A percentile compares a stretch with the other conserved stretches of the same genome.
These are phyloP conservation scores for Planiliza haematocheilus DNA, from an alignment of 2,113 vertebrate genomes.

Conservation along the genomic window DNA sequence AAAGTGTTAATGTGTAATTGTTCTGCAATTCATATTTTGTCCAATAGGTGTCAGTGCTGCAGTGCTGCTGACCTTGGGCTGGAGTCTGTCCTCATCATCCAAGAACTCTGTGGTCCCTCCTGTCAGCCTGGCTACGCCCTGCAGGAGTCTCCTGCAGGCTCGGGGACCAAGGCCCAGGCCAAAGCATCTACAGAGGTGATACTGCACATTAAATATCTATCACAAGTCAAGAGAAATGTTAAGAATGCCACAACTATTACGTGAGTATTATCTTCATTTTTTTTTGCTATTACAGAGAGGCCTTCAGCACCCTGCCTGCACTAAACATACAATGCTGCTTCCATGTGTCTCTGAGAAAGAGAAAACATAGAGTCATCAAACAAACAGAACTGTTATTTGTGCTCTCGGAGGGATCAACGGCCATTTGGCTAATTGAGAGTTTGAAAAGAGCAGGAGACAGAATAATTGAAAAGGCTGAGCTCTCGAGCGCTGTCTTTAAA, in stretches of 20 bases:
- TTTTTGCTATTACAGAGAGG: too few relatives aligned
- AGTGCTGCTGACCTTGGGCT: constrained; percentile 89
- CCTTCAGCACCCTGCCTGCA: not conserved
- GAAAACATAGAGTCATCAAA: constrained; percentile 18
- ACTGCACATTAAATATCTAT: not conserved
- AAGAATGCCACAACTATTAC: not conserved
- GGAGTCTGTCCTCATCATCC: constrained; percentile 88
- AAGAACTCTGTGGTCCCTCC: constrained; percentile 88
- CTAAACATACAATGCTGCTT: not conserved
- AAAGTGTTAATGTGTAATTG: not conserved
- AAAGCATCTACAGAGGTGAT: constrained; percentile 83
- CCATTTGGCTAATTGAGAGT: constrained; percentile 69
- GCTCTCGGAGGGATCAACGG: constrained; percentile 39
- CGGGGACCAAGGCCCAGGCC: constrained; percentile 86
- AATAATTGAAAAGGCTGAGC: constrained; percentile 43
- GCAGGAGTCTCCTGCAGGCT: constrained; percentile 86
- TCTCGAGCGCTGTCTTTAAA: constrained; percentile 16
- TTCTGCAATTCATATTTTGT: constrained; percentile 22
- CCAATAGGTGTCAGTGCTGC: constrained; percentile 56
- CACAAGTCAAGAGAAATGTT: not conserved
- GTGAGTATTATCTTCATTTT: not conserved
- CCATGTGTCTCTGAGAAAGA: not conserved
- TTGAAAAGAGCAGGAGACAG: constrained; percentile 41
- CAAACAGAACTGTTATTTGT: constrained; percentile 46
- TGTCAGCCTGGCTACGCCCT: constrained; percentile 88